A percentile compares a stretch with the other conserved stretches of the same genome.
Conservation (phyloP, 30 jellyfish, hydroid and myxozoan genomes). For the Mastigias papua region DNA sequence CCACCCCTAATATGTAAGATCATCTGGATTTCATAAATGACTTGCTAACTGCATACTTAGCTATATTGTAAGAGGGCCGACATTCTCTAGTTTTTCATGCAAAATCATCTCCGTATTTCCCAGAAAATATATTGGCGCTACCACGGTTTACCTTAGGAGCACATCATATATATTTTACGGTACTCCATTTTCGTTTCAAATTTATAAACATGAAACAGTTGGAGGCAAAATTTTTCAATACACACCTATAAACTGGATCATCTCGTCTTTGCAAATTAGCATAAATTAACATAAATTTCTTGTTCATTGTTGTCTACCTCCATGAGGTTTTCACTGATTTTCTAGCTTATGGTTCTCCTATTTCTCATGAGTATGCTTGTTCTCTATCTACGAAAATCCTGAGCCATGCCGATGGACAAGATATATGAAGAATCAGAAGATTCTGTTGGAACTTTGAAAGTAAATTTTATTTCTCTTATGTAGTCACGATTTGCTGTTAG, state of each 20-base stretch:
- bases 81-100: background rate
- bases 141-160: background rate
- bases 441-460: conserved; percentile 49
- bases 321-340: background rate
- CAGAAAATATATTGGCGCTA: background rate
- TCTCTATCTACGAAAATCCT: background rate
- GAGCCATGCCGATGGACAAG: conserved; percentile 67
- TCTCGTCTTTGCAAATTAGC: conserved; percentile 4
- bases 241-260: conserved; percentile 53
- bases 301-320: conserved; percentile 43
- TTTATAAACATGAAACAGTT: conserved; percentile 13
- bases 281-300: conserved; percentile 60
- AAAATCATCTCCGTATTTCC: background rate
- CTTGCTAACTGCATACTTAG: background rate
- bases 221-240: background rate
- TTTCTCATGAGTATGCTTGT: background rate
- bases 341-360: background rate
- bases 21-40: conserved; percentile 4
- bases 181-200: background rate
- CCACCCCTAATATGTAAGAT: background rate
- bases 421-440: conserved; percentile 59
- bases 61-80: background rate
- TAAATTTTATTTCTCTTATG: background rate
- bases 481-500: no score
- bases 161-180: background rate